phyloP scores from a whole-genome alignment of 2,113 vertebrate genomes.

The Egretta garzetta region DNA sequence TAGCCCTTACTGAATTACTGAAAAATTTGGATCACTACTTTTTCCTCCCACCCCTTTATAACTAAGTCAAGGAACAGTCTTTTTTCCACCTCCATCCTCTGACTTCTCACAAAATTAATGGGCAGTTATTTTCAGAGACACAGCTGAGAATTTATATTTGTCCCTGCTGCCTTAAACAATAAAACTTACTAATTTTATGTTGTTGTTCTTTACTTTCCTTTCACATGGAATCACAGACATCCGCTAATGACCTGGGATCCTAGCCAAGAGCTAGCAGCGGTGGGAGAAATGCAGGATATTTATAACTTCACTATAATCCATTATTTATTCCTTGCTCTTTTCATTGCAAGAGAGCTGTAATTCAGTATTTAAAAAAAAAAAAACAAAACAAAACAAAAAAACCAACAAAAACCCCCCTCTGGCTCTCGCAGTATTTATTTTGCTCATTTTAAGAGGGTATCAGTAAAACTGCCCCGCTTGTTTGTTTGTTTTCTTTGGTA shows the following conservation, averaged over 20 bases:
- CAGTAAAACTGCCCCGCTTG: background rate
- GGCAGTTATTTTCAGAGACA: background rate
- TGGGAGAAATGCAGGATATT: slow-evolving; percentile 36
- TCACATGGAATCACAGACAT: slow-evolving; percentile 47
- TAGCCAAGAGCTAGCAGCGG: slow-evolving; percentile 8
- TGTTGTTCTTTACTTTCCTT: slow-evolving; percentile 43
- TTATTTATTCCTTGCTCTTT: background rate
- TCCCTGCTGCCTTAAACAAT: background rate
- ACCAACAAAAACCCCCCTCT: too few relatives aligned
- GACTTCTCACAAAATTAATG: background rate
- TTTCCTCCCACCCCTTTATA: background rate
- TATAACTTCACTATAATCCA: slow-evolving; percentile 34
- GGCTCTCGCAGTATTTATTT: background rate
- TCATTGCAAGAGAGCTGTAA: background rate
- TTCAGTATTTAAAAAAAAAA: background rate
- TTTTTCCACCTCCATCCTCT: background rate
- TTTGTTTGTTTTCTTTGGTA: background rate
- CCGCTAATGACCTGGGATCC: slow-evolving; percentile 26
- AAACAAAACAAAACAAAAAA: too few relatives aligned
- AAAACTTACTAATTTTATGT: background rate
- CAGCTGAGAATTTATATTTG: background rate
- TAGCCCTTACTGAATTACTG: background rate
- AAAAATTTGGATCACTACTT: background rate
- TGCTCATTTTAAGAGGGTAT: background rate
- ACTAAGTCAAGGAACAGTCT: background rate